Base-by-base conservation (phyloP, 2,797 vertebrate species). In the Scomberomorus guttatus region DNA sequence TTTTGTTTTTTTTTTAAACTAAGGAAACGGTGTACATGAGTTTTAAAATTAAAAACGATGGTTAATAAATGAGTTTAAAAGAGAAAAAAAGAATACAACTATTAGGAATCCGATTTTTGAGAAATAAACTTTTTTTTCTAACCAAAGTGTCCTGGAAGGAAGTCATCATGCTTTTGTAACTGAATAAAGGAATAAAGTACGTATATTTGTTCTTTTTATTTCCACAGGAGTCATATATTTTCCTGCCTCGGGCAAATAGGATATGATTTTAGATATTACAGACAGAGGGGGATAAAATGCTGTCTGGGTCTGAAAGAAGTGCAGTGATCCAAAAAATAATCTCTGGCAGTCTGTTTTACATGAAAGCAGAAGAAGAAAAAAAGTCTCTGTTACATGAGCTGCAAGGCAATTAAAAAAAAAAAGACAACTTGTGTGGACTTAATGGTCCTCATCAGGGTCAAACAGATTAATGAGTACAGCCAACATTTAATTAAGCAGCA, bases 111-210 rank as follows among this genome's bases (percentile, higher is more conserved):
- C 46, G 66, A 84, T 75, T 92, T 92, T 92, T 92, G 82, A 84
- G 83, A 90, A 90, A 79, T 80, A 71, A 81, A 78, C 62, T 60
- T 82, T 87, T 93, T 95, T 96, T 96, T 95, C 81, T 95, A 95
- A 94, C 88, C 92, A 94, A 94, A 93, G 90, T 94, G 92, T 93
- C 89, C 89, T 90, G 92, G 90, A 91, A 90, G 89, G 86, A 94
- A 91, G 91, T 93, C 93, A 93, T 94, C 89, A 91, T 91, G 92
- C 90, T 95, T 95, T 95, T 95, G 92, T 95, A 92, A 95, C 90
- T 32, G 89, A 95, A 94, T 93, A 94, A 95, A 95, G 79, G 76
- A 92, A 92, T 90, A 89, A 93, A 92, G 72, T 67, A 85, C 68
- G 75, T 60, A 29, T 82, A 39, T 88, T 88, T 83, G 88, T 88